Evolutionary conservation across 1,140 invertebrate species (phyloP), one percentile per base, ranked within the genome.

Genomic region (Drosophila insularis): DNA sequence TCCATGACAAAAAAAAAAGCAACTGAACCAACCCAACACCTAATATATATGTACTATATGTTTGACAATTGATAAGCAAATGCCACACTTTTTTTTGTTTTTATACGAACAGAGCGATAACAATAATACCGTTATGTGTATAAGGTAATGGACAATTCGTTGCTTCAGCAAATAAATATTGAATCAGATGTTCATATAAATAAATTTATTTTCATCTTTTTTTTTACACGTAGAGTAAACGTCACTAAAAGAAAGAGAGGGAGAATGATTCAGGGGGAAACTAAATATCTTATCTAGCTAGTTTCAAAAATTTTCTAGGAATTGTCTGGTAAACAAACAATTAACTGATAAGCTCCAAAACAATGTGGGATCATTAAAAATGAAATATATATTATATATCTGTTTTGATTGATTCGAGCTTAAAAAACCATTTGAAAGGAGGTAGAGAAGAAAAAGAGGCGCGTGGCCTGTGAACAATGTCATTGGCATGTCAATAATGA

Each of bases 301-400:
- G n/a, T n/a, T 31, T 11, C 2, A 11, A 61, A 67, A 71, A 69
- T 19, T 40, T 74, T 71, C 50, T 62, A 62, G 50, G 65, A 69
- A 76, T 69, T 68, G 58, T 67, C 68, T 61, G 46, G 84, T 87
- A 87, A 87, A 87, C 85, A 87, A 89, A 89, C 66, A 71, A 87
- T 87, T 87, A 89, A 54, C 80, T 74, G 84, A 87, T 89, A 87
- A 59, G 56, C 13, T 27, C 23, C 32, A 56, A 55, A 63, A 58
- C 37, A 62, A 59, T 72, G 61, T 37, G 35, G 35, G 32, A 77
- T 46, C 68, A 73, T 76, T 72, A 46, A 8, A 46, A 17, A 19
- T 46, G 2, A 46, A 8, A 37, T 46, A 69, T 13, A 59, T 37
- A 31, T 68, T 37, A 35, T 68, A 21, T 10, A 60, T 50, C 11